Base-by-base conservation (phyloP, 2,113 vertebrate genomes). In the Sorex fumeus region DNA sequence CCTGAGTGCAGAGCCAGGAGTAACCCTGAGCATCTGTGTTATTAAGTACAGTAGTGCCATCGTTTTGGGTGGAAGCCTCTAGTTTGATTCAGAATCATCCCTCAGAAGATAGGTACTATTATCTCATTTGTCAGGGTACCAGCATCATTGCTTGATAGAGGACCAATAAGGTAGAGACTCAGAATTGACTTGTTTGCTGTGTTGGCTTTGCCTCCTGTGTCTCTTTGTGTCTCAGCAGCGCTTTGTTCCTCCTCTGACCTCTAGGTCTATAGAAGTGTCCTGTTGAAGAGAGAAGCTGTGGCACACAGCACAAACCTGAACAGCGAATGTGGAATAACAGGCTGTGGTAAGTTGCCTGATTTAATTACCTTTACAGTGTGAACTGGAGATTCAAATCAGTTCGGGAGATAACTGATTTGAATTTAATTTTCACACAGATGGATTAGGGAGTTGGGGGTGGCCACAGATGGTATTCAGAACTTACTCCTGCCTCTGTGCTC, bases 201-300 rank as follows among this genome's bases (percentile, higher is more conserved):
- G 92, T 94, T 77, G 34, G 32, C 85, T 91, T 94, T 95, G 60
- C 30, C 89, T 93, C 77, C 25, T 3, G 87, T 6, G 91, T 28
- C 71, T 2, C 10, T 91, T 85, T 89, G 9, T 96, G 77, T 83
- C 71, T 84, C 19, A 95, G 16, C 78, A 84, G 4, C 62, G 23
- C 66, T 91, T 91, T 64, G 88, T 32, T 1, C 60, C 64, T 6
- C 4, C 12, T 92, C 6, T 94, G 9, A 86, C 23, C 8, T 95
- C 1, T 95, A 99, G 99, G 99, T 99, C 62, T 99, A 99, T 88
- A 98, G 99, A 96, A 99, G 98, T 92, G 99, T 99, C 84, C 97
- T 99, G 64, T 90, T 99, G 93, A 98, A 98, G 95, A 96, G 86
- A 64, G 91, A 93, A 87, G 85, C 96, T 96, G 57, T 91, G 0